Percentiles rank a stretch among this genome's conserved stretches.
Conservation (phyloP, 1,140 invertebrate genomes). For the Diachasmimorpha longicaudata region DNA sequence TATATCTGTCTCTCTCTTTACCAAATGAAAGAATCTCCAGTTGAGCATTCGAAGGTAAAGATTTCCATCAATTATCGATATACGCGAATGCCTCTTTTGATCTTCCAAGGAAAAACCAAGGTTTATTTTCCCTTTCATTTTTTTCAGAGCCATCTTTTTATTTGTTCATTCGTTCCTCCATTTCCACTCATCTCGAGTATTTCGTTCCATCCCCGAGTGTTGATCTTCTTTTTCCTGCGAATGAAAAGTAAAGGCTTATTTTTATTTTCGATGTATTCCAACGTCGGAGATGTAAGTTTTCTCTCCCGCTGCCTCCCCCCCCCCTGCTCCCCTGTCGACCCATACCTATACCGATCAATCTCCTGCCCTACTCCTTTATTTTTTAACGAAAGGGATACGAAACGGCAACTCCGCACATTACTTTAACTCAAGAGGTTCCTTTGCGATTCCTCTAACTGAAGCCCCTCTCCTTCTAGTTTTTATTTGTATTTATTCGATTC, state of each 20-base stretch:
- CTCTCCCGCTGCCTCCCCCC: too few relatives aligned
- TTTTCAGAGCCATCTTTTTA: not conserved
- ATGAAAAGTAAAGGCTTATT: not conserved
- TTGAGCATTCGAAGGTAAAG: conserved; percentile 36
- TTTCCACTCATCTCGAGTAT: not conserved
- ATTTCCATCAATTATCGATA: conserved; percentile 62
- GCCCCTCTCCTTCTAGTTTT: too few relatives aligned
- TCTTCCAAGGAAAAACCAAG: conserved; percentile 36
- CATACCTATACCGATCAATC: not conserved
- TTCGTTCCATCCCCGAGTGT: conserved; percentile 25
- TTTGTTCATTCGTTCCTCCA: not conserved
- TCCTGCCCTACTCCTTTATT: not conserved
- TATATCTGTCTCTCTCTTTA: not conserved
- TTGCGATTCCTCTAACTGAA: too few relatives aligned
- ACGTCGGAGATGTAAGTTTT: not conserved
- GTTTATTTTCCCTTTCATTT: not conserved
- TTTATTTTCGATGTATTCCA: not conserved
- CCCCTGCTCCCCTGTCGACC: too few relatives aligned
- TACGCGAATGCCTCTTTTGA: conserved; percentile 48
- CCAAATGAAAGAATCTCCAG: not conserved
- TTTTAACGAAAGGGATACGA: too few relatives aligned
- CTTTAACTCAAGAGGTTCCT: too few relatives aligned
- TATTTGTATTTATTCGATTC: too few relatives aligned
- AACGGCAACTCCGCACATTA: too few relatives aligned
- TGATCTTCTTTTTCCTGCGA: not conserved